Evolutionary conservation across 2,888 invertebrate genomes (phyloP), one percentile per base, ranked within the genome.

Genomic region (Carabus problematicus): DNA sequence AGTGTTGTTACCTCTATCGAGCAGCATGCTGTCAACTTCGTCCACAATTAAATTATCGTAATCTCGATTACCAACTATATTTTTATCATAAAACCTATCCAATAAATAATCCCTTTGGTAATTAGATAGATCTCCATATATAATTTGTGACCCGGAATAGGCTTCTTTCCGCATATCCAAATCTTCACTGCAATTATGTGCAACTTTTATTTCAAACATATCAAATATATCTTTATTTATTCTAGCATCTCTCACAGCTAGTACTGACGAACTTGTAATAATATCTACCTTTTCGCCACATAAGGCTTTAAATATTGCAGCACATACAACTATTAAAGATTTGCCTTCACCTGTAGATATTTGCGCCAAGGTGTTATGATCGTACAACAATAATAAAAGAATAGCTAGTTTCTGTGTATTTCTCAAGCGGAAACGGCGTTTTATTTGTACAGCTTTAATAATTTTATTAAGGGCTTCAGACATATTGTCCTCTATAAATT

Each of bases 1-100:
- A 41, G 79, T 78, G 70, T 81, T 78, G 56, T 77, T 78, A 3
- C 80, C 80, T 56, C 80, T 80, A 72, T 82, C 82, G 3, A 82
- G 74, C 43, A 82, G 69, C 81, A 82, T 80, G 70, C 77, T 80
- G 70, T 82, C 82, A 0, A 82, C 82, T 74, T 82, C 82, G 70
- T 82, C 82, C 2, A 82, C 75, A 8, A 82, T 77, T 0, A 80
- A 76, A 12, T 72, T 74, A 9, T 75, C 72, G 64, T 76, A 76
- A 4, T 64, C 71, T 40, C 78, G 74, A 16, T 74, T 73, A 4
- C 77, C 75, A 42, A 76, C 61, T 12, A 78, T 76, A 29, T 77
- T 77, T 69, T 77, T 73, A 0, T 73, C 75, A 69, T 79, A 79
- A 61, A 80, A 81, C 8, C 72, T 72, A 42, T 80, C 77, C 4